Conservation (phyloP, 2,113 vertebrate species). For the Machaerirhynchus nigripectus region DNA sequence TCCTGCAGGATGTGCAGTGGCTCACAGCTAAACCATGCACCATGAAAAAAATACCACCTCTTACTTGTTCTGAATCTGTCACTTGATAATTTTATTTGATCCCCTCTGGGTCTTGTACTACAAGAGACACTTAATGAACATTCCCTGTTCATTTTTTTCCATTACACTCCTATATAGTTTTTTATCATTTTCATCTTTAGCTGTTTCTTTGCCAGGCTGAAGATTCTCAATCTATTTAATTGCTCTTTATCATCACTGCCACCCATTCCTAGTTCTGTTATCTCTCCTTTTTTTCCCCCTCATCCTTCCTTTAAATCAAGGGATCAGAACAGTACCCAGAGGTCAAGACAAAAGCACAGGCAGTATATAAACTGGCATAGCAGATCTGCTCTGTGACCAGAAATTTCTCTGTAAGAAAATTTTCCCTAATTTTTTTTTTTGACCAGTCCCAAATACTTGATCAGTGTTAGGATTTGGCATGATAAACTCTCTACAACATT, state of each 20-base stretch:
- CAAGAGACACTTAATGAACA: slow-evolving; percentile 25
- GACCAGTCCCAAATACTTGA: background rate
- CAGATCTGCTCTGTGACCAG: background rate
- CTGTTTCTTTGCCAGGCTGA: background rate
- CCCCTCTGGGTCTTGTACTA: slow-evolving; percentile 13
- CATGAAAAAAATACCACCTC: background rate
- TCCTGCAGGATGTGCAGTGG: background rate
- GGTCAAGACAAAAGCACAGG: background rate
- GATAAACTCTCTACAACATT: background rate
- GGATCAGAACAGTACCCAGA: background rate
- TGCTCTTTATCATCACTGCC: slow-evolving; percentile 3
- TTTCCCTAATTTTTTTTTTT: background rate
- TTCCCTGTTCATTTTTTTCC: background rate
- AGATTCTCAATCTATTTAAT: slow-evolving; percentile 14
- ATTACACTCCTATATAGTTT: background rate
- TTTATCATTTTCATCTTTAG: background rate
- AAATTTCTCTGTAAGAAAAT: background rate
- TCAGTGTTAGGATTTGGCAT: background rate
- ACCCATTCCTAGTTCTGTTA: background rate
- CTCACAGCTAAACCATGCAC: background rate
- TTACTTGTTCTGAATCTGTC: background rate
- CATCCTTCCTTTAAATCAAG: background rate
- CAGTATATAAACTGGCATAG: background rate
- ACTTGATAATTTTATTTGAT: slow-evolving; percentile 21
- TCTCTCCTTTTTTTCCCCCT: background rate